Percentiles rank a stretch among this genome's conserved stretches.
Evolutionary conservation across 92 coral and sea anemone species (phyloP).

Genomic region (Palythoa grandiflora): DNA sequence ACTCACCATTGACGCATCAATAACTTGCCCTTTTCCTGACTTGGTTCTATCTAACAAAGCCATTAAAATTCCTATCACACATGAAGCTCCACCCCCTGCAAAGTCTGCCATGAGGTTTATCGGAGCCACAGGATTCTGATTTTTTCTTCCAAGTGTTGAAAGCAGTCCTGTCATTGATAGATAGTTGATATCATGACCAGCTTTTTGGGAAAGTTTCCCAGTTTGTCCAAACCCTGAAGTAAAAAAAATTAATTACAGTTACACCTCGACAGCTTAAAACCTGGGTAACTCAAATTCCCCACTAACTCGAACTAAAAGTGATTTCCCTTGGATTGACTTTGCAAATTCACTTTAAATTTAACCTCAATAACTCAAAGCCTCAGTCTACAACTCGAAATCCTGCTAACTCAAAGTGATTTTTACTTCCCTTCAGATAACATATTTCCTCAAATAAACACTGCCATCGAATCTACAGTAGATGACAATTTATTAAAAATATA

Average conservation of each 20-base stretch:
- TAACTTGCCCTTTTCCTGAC: slow-evolving; percentile 96
- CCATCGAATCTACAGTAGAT: too few species aligned
- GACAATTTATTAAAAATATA: too few species aligned
- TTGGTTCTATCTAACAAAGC: slow-evolving; percentile 88
- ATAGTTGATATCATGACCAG: slow-evolving; percentile 98
- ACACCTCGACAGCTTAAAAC: too few species aligned
- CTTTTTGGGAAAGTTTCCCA: slow-evolving; percentile 75
- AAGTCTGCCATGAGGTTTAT: slow-evolving; percentile 92
- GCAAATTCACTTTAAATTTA: too few species aligned
- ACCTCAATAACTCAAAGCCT: too few species aligned
- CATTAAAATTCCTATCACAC: slow-evolving; percentile 92
- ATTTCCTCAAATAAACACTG: too few species aligned
- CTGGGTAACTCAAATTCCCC: too few species aligned
- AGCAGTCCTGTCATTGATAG: slow-evolving; percentile 81
- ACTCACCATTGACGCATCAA: slow-evolving; percentile 94
- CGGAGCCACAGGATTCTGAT: slow-evolving; percentile 83
- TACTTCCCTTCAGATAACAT: too few species aligned
- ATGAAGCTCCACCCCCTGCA: slow-evolving; percentile 93
- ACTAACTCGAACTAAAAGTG: too few species aligned
- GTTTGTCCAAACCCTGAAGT: slow-evolving; percentile 89
- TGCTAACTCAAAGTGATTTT: too few species aligned
- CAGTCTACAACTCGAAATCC: too few species aligned
- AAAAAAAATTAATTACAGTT: not conserved
- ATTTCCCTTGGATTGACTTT: too few species aligned
- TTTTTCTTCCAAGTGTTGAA: slow-evolving; percentile 85